Base-by-base conservation (phyloP, 1,140 invertebrate genomes). In the Aphelinus atriplicis region DNA sequence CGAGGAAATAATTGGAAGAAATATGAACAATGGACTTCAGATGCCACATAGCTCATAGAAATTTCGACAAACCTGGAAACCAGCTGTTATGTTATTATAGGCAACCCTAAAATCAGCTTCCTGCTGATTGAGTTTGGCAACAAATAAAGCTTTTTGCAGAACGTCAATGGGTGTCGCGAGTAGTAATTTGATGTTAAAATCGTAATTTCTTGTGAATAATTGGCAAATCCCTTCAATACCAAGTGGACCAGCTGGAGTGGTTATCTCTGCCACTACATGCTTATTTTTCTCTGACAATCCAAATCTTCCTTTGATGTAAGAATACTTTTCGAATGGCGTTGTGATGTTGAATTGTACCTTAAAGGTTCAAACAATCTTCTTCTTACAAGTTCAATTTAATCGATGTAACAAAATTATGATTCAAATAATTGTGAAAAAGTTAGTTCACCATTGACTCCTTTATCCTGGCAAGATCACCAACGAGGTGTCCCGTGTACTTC, bases 161-260 rank as follows among this genome's bases (percentile, higher is more conserved):
- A 91, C 87, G 64, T 93, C 92, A 57, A 95, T 88, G 3, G 94
- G 93, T 2, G 94, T 91, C 0, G 92, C 93, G 1, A 95, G 78
- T 72, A 91, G 90, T 0, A 94, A 87, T 76, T 92, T 93, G 1
- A 94, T 83, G 84, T 95, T 90, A 80, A 95, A 95, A 81, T 94
- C 89, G 58, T 90, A 90, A 1, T 86, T 78, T 26, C 91, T 76
- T 3, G 90, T 90, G 2, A 92, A 89, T 2, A 93, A 77, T 51
- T 86, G 85, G 26, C 79, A 87, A 4, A 89, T 74, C 0, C 90
- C 83, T 85, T 95, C 94, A 46, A 91, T 81, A 64, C 94, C 94
- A 1, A 93, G 79, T n/a, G 91, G 90, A 45, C 91, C 90, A 45
- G 89, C 87, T 0, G 93, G 91, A 1, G 91, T 91, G 42, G 90